These are phyloP conservation scores for Cantharis lateralis DNA, from an alignment of 2,888 invertebrate genomes.

Conservation along the genomic window DNA sequence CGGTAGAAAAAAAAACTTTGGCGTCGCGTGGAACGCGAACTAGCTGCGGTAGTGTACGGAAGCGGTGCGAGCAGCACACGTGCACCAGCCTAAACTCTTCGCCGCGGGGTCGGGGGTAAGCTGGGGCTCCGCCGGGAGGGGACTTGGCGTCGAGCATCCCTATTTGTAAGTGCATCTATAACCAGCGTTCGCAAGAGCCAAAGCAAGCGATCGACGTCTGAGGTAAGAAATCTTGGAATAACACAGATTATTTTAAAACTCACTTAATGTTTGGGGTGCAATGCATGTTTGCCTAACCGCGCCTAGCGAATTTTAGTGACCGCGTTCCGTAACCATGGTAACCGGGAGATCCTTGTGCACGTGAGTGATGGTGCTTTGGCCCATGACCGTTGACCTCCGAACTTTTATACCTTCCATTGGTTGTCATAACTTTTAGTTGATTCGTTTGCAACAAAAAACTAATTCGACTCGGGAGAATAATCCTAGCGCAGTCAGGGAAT, in stretches of 20 bases:
- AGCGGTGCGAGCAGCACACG: slow-evolving; percentile 37
- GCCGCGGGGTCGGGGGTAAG: slow-evolving; percentile 35
- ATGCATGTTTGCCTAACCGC: slow-evolving; percentile 38
- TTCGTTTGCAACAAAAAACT: neutral
- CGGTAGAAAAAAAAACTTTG: slow-evolving; percentile 32
- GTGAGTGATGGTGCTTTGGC: slow-evolving; percentile 32
- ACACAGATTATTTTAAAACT: slow-evolving; percentile 42
- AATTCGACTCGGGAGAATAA: neutral
- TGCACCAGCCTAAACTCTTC: slow-evolving; percentile 39
- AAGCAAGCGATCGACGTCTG: slow-evolving; percentile 37
- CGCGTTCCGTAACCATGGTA: slow-evolving; percentile 35
- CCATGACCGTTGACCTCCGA: slow-evolving; percentile 30
- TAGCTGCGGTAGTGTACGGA: slow-evolving; percentile 30
- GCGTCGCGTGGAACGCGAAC: slow-evolving; percentile 38
- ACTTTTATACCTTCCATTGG: neutral
- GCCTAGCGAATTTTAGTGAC: slow-evolving; percentile 28
- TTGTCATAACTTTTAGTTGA: neutral
- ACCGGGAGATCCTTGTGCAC: slow-evolving; percentile 33
- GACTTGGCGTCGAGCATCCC: slow-evolving; percentile 44
- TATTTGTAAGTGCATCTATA: slow-evolving; percentile 42
- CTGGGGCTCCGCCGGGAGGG: slow-evolving; percentile 39
- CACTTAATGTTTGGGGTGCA: slow-evolving; percentile 42
- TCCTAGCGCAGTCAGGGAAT: neutral
- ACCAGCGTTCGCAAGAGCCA: slow-evolving; percentile 38
- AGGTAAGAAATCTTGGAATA: slow-evolving; percentile 41